These are phyloP conservation scores for Chaetophractus vellerosus DNA, from an alignment of 2,797 vertebrate species.

Conservation along the genomic window DNA sequence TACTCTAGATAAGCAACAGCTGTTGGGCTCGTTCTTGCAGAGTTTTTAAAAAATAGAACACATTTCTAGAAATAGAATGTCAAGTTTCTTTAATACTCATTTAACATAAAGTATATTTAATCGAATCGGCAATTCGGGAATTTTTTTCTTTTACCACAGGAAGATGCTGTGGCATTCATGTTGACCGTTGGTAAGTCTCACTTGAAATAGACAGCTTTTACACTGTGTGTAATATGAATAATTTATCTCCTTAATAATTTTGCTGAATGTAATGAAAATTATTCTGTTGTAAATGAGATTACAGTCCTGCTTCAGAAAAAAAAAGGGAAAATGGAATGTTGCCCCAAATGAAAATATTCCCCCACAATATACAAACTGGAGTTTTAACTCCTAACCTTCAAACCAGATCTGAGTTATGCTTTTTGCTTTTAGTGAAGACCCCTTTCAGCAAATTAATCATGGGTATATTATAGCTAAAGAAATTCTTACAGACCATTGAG, in stretches of 20 bases:
- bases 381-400: not conserved
- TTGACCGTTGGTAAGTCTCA: constrained; percentile 67
- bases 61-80: constrained; percentile 50
- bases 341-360: not conserved
- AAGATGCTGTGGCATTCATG: constrained; percentile 39
- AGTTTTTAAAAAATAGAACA: constrained; percentile 61
- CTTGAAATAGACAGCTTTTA: constrained; percentile 64
- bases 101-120: constrained; percentile 41
- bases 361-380: not conserved
- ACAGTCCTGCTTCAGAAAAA: not conserved
- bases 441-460: not conserved
- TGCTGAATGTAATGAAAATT: constrained; percentile 54
- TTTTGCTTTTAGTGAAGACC: not conserved
- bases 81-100: constrained; percentile 12
- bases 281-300: not conserved
- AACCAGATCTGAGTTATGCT: not conserved
- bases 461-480: not conserved
- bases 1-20: not conserved
- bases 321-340: not conserved
- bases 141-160: constrained; percentile 44
- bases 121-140: constrained; percentile 65
- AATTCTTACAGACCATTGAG: not conserved
- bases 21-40: not conserved
- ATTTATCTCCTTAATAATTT: constrained; percentile 48
- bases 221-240: constrained; percentile 39